phyloP scores from a whole-genome alignment of 2,113 vertebrate genomes.

The Triplophysa rosa region DNA sequence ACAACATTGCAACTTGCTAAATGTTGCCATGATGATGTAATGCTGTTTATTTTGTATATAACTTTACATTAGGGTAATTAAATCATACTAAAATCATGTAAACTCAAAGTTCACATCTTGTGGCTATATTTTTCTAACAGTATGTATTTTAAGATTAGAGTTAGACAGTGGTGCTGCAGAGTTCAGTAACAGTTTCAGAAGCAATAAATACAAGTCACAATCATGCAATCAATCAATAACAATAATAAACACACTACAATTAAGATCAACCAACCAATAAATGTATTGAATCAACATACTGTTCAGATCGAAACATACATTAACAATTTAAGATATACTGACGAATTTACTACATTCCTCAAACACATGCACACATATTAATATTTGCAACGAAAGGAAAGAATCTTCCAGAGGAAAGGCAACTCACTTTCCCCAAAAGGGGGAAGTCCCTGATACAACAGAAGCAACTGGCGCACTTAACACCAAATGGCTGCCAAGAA shows the following conservation, averaged over 20 bases:
- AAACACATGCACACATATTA: background rate
- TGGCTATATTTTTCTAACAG: too few relatives aligned
- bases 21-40: too few relatives aligned
- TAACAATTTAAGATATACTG: too few relatives aligned
- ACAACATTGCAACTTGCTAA: too few relatives aligned
- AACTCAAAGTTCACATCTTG: too few relatives aligned
- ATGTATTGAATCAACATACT: background rate
- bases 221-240: background rate
- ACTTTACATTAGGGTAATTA: too few relatives aligned
- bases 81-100: too few relatives aligned
- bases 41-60: too few relatives aligned
- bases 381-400: conserved; percentile 7
- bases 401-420: conserved; percentile 1
- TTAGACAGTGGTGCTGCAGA: too few relatives aligned
- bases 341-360: too few relatives aligned
- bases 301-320: background rate
- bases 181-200: background rate
- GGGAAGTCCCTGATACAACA: conserved; percentile 33
- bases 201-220: background rate
- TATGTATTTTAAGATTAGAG: too few relatives aligned
- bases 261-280: background rate
- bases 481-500: conserved; percentile 39
- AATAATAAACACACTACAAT: background rate
- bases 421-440: conserved; percentile 15
- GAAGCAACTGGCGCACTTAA: conserved; percentile 15